phyloP scores from a whole-genome alignment of 2,797 vertebrate species.

The Microtus obscurus region DNA sequence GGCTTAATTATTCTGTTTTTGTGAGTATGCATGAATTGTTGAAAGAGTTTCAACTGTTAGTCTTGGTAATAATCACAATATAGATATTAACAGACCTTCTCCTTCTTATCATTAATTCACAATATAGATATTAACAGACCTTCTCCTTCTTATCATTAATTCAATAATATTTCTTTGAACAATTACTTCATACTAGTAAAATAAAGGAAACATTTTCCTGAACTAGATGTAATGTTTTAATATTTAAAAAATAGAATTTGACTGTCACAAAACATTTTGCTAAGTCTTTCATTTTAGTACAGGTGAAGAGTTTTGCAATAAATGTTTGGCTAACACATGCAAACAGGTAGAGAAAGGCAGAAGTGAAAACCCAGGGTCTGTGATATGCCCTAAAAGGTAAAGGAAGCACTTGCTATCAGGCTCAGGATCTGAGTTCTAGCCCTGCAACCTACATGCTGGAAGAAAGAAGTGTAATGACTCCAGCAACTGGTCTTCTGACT shows the following conservation, averaged over 20 bases:
- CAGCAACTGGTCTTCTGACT: background rate
- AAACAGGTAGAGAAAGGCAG: background rate
- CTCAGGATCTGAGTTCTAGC: background rate
- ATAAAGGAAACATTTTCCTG: background rate
- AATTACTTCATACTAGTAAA: background rate
- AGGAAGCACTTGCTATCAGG: background rate
- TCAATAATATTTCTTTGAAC: conserved; percentile 1
- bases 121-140: background rate
- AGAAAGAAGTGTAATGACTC: background rate
- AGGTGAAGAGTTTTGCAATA: background rate
- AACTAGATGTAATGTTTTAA: background rate
- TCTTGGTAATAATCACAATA: conserved; percentile 39
- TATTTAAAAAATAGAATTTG: background rate
- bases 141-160: background rate
- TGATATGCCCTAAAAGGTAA: background rate
- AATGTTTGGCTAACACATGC: background rate
- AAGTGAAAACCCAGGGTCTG: background rate
- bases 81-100: background rate
- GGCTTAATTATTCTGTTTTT: background rate
- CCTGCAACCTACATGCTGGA: background rate
- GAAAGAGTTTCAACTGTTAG: background rate
- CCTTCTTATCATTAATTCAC: background rate
- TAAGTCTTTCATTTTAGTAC: background rate
- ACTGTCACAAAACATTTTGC: background rate
- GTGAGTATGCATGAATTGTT: background rate